phyloP scores from a whole-genome alignment of 2,113 vertebrate species.

The Thalassarche chlororhynchos region DNA sequence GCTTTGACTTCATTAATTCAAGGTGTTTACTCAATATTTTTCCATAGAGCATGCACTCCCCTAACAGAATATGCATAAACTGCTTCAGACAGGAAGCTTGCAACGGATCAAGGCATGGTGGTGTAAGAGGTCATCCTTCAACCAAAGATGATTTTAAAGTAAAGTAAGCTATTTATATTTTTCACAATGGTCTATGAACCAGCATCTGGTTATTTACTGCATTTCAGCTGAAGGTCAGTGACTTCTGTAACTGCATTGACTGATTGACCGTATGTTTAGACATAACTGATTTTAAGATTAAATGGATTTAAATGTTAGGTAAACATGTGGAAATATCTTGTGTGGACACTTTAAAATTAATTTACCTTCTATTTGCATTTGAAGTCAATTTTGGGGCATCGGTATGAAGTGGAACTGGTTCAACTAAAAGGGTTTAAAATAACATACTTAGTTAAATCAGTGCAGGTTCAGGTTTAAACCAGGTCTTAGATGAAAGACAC shows the following conservation, averaged over 20 bases:
- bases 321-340: neutral
- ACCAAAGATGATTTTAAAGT: neutral
- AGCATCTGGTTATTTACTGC: neutral
- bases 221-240: neutral
- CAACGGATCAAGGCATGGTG: neutral
- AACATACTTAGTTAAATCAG: neutral
- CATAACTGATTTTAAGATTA: neutral
- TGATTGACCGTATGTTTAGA: neutral
- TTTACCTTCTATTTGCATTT: neutral
- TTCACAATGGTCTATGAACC: neutral
- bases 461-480: neutral
- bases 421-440: neutral
- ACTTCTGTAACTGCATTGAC: neutral
- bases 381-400: neutral
- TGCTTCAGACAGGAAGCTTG: neutral
- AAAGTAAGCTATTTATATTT: neutral
- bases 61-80: neutral
- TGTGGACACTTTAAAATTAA: neutral
- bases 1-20: neutral
- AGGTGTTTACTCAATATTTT: neutral
- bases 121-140: neutral
- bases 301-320: neutral
- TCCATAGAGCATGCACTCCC: neutral
- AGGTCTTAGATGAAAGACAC: neutral
- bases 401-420: neutral